These are phyloP conservation scores for Steatocranus sp. DNA, from an alignment of 2,797 vertebrate species.

Conservation along the genomic window DNA sequence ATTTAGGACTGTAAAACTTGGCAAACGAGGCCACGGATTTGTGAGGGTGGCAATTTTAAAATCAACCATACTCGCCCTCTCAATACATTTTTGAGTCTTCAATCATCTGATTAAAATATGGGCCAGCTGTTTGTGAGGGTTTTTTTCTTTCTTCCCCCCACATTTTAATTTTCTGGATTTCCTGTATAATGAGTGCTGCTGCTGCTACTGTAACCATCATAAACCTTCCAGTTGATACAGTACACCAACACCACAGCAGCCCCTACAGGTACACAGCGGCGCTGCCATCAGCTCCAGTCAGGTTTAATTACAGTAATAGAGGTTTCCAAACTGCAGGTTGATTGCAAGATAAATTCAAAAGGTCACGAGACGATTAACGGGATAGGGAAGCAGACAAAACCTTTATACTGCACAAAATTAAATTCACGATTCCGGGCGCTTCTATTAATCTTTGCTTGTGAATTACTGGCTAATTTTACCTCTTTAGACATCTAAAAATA, in stretches of 20 bases:
- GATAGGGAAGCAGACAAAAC: neutral
- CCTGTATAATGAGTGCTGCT: slow-evolving; percentile 40
- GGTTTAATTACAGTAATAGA: slow-evolving; percentile 18
- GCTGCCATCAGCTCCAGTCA: neutral
- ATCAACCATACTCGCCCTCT: slow-evolving; percentile 15
- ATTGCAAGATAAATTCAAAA: neutral
- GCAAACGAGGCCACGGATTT: neutral
- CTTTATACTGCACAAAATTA: neutral
- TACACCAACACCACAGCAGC: slow-evolving; percentile 61
- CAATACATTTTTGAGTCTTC: slow-evolving; percentile 4
- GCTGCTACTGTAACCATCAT: slow-evolving; percentile 17
- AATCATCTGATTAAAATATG: slow-evolving; percentile 25
- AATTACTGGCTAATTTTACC: neutral
- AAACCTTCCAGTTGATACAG: neutral
- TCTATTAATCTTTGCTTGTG: neutral
- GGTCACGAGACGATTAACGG: neutral
- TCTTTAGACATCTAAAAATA: neutral
- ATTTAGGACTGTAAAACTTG: slow-evolving; percentile 28
- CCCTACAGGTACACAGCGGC: slow-evolving; percentile 32
- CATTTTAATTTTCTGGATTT: slow-evolving; percentile 29
- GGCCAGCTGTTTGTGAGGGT: slow-evolving; percentile 33
- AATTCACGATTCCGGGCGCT: neutral
- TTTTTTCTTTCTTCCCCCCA: neutral
- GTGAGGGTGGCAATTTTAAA: slow-evolving; percentile 13
- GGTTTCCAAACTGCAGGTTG: neutral